phyloP scores from a whole-genome alignment of 2,113 vertebrate species.

The Ardeotis arabs region DNA sequence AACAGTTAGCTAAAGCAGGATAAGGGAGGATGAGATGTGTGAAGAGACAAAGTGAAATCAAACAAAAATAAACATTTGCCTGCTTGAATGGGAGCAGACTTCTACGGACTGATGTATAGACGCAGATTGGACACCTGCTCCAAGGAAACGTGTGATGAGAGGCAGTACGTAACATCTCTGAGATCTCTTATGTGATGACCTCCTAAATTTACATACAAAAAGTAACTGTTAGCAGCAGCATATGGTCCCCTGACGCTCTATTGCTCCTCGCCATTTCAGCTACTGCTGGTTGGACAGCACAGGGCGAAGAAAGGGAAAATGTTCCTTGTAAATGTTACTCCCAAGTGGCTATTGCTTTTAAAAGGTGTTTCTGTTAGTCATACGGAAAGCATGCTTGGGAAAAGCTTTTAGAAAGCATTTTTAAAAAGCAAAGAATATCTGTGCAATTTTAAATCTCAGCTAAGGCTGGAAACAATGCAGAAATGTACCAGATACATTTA shows the following conservation, averaged over 20 bases:
- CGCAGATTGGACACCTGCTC: neutral
- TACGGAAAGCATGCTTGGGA: neutral
- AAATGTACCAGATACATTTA: neutral
- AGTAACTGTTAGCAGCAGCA: neutral
- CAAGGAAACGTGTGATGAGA: neutral
- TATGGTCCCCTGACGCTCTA: neutral
- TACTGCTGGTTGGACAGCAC: neutral
- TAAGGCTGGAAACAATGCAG: neutral
- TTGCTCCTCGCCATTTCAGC: neutral
- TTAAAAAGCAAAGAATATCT: neutral
- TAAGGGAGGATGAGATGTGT: neutral
- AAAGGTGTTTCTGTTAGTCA: neutral
- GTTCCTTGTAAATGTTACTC: neutral
- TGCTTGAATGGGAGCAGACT: neutral
- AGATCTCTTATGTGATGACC: neutral
- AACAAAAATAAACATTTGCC: neutral
- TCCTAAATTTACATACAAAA: neutral
- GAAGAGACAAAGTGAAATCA: neutral
- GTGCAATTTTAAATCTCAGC: neutral
- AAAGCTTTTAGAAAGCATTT: slow-evolving; percentile 18
- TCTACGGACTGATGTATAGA: neutral
- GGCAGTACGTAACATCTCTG: neutral
- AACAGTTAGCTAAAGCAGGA: neutral
- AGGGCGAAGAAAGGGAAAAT: neutral
- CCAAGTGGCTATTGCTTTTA: neutral